A percentile compares a stretch with the other conserved stretches of the same genome.
Conservation (phyloP, 2,113 vertebrate genomes). For the Callionymus lyra region DNA sequence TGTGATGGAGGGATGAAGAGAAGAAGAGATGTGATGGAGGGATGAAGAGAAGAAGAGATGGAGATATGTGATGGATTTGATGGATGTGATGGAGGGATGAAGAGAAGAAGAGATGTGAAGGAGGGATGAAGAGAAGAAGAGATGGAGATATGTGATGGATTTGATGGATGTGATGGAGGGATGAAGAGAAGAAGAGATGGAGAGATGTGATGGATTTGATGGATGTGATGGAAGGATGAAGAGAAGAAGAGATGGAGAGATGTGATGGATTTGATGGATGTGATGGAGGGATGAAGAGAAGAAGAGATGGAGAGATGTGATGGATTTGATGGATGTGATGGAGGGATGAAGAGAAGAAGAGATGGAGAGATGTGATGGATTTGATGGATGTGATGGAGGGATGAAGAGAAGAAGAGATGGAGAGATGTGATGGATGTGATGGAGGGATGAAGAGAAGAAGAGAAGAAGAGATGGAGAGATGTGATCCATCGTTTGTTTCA, state of each 20-base stretch:
- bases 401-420: background rate
- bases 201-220: constrained; percentile 46
- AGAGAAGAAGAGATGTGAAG: constrained; percentile 4
- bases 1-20: constrained; percentile 76
- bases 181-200: background rate
- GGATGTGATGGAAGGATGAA: constrained; percentile 70
- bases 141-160: too few species aligned
- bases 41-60: background rate
- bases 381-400: constrained; percentile 78
- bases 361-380: too few species aligned
- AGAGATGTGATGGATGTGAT: too few species aligned
- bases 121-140: background rate
- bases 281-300: constrained; percentile 56
- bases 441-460: too few species aligned
- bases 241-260: too few species aligned
- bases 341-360: constrained; percentile 1
- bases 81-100: constrained; percentile 74
- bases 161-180: constrained; percentile 78
- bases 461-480: too few species aligned
- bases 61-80: too few species aligned
- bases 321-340: constrained; percentile 77
- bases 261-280: constrained; percentile 66
- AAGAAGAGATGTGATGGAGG: background rate
- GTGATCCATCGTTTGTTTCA: constrained; percentile 14
- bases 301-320: too few species aligned